These are phyloP conservation scores for Vanessa tameamea DNA, from an alignment of 1,140 invertebrate genomes.

Conservation along the genomic window DNA sequence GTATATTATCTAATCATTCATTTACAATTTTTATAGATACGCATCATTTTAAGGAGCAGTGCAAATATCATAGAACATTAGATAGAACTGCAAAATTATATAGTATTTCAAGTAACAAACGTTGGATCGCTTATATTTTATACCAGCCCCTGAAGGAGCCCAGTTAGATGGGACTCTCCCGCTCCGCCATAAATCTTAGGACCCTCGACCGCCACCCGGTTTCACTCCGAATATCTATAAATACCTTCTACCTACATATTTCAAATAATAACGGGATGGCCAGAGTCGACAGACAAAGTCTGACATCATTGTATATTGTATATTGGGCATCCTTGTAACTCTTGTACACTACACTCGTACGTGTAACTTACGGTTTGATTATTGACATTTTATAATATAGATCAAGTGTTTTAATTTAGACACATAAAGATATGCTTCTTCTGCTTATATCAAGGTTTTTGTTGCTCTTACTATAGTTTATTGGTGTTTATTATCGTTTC, in stretches of 20 bases:
- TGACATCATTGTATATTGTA: slow-evolving; percentile 34
- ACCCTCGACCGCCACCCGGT: slow-evolving; percentile 78
- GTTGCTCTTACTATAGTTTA: too few relatives aligned
- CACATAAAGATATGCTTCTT: too few relatives aligned
- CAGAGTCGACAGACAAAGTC: slow-evolving; percentile 51
- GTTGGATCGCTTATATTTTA: slow-evolving; percentile 17
- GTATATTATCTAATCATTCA: too few relatives aligned
- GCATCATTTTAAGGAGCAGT: neutral
- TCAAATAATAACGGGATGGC: slow-evolving; percentile 71
- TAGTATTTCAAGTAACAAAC: neutral
- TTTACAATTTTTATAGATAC: too few relatives aligned
- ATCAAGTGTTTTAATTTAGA: too few relatives aligned
- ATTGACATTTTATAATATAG: too few relatives aligned
- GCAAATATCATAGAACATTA: too few relatives aligned
- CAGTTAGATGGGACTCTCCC: slow-evolving; percentile 78
- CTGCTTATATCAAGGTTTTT: too few relatives aligned
- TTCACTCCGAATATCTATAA: slow-evolving; percentile 79
- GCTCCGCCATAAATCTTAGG: slow-evolving; percentile 78
- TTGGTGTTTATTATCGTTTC: too few relatives aligned
- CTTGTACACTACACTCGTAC: neutral
- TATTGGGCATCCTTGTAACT: neutral
- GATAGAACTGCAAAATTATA: neutral
- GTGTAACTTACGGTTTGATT: neutral
- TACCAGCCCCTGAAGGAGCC: slow-evolving; percentile 52
- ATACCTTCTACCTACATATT: slow-evolving; percentile 76